Conservation (phyloP, 2,888 invertebrate genomes). For the Acrobasis repandana region DNA sequence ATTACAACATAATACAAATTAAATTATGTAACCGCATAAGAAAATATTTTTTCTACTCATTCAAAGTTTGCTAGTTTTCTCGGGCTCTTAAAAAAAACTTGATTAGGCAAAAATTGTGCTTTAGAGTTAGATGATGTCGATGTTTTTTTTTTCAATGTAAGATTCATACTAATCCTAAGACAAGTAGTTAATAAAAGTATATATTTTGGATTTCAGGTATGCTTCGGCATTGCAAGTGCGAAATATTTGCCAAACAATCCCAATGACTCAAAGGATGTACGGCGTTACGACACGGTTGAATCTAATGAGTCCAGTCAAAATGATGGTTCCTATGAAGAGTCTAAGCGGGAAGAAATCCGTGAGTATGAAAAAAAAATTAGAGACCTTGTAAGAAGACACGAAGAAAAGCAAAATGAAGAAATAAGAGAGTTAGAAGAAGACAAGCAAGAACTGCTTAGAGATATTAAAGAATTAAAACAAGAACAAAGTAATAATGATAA, state of each 20-base stretch:
- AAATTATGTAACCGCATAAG: too few species aligned
- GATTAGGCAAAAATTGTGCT: too few species aligned
- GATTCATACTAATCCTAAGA: too few species aligned
- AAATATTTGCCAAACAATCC: constrained; percentile 69
- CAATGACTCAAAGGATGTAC: constrained; percentile 46
- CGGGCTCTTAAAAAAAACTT: too few species aligned
- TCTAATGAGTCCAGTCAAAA: constrained; percentile 51
- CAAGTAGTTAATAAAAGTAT: not conserved
- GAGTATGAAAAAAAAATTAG: constrained; percentile 48
- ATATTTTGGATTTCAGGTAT: constrained; percentile 55
- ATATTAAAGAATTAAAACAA: not conserved
- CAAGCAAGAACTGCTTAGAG: not conserved
- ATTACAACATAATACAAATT: too few species aligned
- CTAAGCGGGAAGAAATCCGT: constrained; percentile 39
- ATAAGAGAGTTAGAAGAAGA: not conserved
- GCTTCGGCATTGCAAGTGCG: constrained; percentile 65
- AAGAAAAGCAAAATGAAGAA: not conserved
- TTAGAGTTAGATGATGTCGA: too few species aligned
- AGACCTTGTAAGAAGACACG: constrained; percentile 36
- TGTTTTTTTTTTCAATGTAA: too few species aligned
- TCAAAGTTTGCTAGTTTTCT: too few species aligned
- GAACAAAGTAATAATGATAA: not conserved
- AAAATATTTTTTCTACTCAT: too few species aligned
- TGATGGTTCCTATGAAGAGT: constrained; percentile 36
- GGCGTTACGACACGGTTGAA: constrained; percentile 48